Percentiles rank a stretch among this genome's conserved stretches.
phyloP scores from a whole-genome alignment of 2,113 vertebrate genomes.

The Mirza zaza region DNA sequence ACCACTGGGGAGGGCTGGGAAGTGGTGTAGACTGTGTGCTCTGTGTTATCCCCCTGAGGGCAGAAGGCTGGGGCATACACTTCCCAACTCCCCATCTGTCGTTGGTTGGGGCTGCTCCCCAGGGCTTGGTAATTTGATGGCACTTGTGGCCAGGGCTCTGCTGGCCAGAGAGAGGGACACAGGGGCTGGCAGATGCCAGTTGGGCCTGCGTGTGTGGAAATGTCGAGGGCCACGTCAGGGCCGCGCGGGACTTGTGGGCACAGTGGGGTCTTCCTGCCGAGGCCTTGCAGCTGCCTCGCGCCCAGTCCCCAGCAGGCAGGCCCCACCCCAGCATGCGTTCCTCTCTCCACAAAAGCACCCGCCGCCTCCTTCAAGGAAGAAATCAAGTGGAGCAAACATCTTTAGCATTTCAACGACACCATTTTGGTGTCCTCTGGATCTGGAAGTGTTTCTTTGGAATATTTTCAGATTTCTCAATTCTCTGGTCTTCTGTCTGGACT shows the following conservation, averaged over 20 bases:
- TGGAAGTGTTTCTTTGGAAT: background rate
- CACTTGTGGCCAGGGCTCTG: background rate
- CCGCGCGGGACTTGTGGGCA: background rate
- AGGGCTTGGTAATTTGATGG: background rate
- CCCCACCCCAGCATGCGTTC: fast-evolving
- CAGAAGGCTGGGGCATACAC: background rate
- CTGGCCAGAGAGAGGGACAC: background rate
- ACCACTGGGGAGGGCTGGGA: background rate
- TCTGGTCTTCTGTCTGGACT: background rate
- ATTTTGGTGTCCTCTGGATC: background rate
- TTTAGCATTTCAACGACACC: background rate
- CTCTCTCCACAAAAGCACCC: background rate
- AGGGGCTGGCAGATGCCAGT: background rate
- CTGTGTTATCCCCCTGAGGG: fast-evolving
- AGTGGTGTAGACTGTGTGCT: fast-evolving
- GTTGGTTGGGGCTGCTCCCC: background rate
- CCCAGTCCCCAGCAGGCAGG: background rate
- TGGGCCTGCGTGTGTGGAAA: background rate
- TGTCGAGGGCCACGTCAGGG: background rate
- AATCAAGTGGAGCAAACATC: background rate
- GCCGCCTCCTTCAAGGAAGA: background rate
- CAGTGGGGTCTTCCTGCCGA: background rate
- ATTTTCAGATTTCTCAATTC: background rate
- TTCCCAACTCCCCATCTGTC: background rate
- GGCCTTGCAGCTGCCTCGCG: fast-evolving